Evolutionary conservation across 2,888 invertebrate species (phyloP), one percentile per base, ranked within the genome.

Genomic region (Heteromurus nitidus): DNA sequence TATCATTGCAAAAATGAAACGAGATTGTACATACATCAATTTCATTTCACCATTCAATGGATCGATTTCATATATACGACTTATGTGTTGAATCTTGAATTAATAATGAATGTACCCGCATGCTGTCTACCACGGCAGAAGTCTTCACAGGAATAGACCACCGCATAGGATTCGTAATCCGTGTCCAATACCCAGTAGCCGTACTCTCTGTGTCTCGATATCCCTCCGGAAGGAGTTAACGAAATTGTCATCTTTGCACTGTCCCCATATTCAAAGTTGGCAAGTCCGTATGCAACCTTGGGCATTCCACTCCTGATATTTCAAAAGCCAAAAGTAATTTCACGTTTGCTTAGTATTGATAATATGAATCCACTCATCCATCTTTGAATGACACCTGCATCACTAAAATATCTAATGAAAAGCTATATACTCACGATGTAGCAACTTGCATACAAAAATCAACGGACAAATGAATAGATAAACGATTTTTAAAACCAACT

Each of bases 231-330:
- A 22, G 87, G 86, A 18, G 84, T 85, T 24, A 87, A 81, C 16
- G 80, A 75, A 47, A 87, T 85, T 2, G 85, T 85, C 87, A 87
- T 87, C 47, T 86, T 75, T 3, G 87, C 87, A 30, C 85, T 85
- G 26, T 87, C 87, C 18, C 87, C 87, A 60, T 86, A 87, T 67
- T 87, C 87, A 60, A 87, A 87, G 77, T 86, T 87, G 3, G 87
- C 87, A 28, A 86, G 64, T 5, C 87, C 87, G 67, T 86, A 87
- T 5, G 85, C 82, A 26, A 87, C 84, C 47, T 86, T 87, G 2
- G 87, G 87, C 87, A 87, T 87, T n/a, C 87, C 87, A 76, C 85
- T 87, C 65, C 87, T 87, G 67, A n/a, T n/a, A n/a, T n/a, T n/a
- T n/a, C n/a, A n/a, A n/a, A n/a, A n/a, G n/a, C n/a, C n/a, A n/a